phyloP scores from a whole-genome alignment of 2,797 vertebrate genomes.

The Pyrocephalus nanus region DNA sequence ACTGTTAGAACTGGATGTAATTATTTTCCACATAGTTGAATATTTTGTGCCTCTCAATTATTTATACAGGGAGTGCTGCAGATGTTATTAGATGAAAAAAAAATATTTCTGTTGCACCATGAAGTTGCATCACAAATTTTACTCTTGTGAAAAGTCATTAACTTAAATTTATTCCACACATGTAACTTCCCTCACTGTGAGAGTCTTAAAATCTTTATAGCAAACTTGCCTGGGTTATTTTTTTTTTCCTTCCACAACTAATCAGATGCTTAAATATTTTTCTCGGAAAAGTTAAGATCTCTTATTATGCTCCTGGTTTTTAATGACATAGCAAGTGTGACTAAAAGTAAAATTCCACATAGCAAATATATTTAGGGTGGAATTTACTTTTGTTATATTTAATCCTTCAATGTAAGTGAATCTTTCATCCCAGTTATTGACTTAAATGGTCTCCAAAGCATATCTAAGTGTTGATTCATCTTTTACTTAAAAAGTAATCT shows the following conservation, averaged over 20 bases:
- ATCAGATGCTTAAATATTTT: background rate
- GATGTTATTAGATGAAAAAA: background rate
- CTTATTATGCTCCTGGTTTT: background rate
- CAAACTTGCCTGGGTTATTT: rapidly evolving
- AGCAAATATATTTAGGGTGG: background rate
- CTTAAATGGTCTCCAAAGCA: background rate
- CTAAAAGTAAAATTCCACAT: background rate
- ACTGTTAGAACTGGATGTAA: background rate
- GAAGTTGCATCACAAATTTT: background rate
- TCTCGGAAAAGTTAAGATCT: background rate
- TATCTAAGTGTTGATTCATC: background rate
- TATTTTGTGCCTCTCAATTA: background rate
- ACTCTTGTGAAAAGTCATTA: background rate
- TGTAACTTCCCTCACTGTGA: rapidly evolving
- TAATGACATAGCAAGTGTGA: background rate
- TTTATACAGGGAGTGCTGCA: background rate
- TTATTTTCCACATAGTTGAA: background rate
- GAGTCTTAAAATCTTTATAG: background rate
- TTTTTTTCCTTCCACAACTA: background rate
- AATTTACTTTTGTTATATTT: background rate
- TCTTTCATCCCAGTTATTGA: background rate
- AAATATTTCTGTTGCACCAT: background rate
- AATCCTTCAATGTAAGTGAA: background rate
- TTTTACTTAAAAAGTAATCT: background rate
- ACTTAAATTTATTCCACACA: background rate